Base-by-base conservation (phyloP, 2,888 invertebrate species). In the Unio pictorum region DNA sequence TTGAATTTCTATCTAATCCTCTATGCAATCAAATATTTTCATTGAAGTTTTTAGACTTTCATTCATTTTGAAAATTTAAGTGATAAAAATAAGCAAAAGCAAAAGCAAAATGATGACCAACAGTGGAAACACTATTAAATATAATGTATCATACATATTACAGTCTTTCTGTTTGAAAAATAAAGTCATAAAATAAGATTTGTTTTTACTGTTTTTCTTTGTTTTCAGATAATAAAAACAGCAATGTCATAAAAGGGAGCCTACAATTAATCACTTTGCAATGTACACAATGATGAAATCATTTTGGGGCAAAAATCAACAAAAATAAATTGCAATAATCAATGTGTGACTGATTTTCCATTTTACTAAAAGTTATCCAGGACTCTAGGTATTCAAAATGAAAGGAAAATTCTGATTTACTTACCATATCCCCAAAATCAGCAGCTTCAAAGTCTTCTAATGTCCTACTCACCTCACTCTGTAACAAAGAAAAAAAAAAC, bases 381-480 rank as follows among this genome's bases (percentile, higher is more conserved):
- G 45, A 45, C 15, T 45, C 45, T 45, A 15, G 11, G 45, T 45
- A 15, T 45, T 45, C 55, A 28, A 62, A 55, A 23, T 55, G 1
- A 56, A 55, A 55, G 20, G 7, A 63, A 30, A 26, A 23, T 3
- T 3, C 58, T 55, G 7, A 34, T 15, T 28, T 30, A 73, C 81
- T 68, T 71, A 94, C 94, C 95, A 95, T 95, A 91, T 95, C 95
- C 81, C 95, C 93, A 90, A 96, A 96, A 91, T 96, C 96, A 91
- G 95, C 95, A n/a, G 96, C 94, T 91, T 96, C 96, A 90, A 96
- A 93, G 90, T 96, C 96, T 80, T 94, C 95, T 60, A 97, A 91
- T 28, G 95, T 95, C 89, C 95, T 95, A 87, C 95, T 95, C 58
- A 96, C 81, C 71, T 81, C 76, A 26, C 81, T 77, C 87, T 88